Evolutionary conservation across 2,797 vertebrate species (phyloP).

Genomic region (Chaunax sp.): DNA sequence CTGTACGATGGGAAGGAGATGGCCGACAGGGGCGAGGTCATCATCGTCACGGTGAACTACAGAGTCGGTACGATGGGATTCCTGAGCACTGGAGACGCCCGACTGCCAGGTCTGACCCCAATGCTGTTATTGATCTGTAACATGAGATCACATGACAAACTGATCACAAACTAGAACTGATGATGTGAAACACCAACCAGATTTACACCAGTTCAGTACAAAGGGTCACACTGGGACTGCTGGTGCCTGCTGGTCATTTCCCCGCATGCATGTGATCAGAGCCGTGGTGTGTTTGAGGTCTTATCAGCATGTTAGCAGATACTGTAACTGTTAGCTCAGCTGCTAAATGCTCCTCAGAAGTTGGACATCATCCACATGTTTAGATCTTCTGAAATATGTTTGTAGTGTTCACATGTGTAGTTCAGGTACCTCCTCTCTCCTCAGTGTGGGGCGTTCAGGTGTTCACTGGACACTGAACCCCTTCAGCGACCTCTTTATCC

Average conservation of each 20-base stretch:
- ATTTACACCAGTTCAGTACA: too few relatives aligned
- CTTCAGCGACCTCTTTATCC: too few relatives aligned
- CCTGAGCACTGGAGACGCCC: slow-evolving; percentile 88
- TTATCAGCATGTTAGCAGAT: slow-evolving; percentile 8
- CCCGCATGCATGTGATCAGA: slow-evolving; percentile 10
- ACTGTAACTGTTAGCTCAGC: slow-evolving; percentile 38
- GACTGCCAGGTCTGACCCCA: slow-evolving; percentile 83
- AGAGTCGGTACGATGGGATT: slow-evolving; percentile 89
- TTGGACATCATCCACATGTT: background rate
- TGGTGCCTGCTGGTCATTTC: slow-evolving; percentile 29
- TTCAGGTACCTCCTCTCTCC: too few relatives aligned
- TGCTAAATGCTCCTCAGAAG: background rate
- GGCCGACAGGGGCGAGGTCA: slow-evolving; percentile 85
- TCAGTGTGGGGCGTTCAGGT: too few relatives aligned
- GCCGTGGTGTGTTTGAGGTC: background rate
- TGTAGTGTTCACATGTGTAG: too few relatives aligned
- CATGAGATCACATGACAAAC: too few relatives aligned
- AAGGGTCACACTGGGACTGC: too few relatives aligned
- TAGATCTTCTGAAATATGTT: too few relatives aligned
- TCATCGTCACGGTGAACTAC: slow-evolving; percentile 90
- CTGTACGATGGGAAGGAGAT: slow-evolving; percentile 89
- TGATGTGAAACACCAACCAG: too few relatives aligned
- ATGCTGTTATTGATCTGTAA: background rate
- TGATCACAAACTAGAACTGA: too few relatives aligned
- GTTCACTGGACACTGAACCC: too few relatives aligned